Evolutionary conservation across 1,140 invertebrate genomes (phyloP), one percentile per base, ranked within the genome.

Genomic region (Oedothorax gibbosus): DNA sequence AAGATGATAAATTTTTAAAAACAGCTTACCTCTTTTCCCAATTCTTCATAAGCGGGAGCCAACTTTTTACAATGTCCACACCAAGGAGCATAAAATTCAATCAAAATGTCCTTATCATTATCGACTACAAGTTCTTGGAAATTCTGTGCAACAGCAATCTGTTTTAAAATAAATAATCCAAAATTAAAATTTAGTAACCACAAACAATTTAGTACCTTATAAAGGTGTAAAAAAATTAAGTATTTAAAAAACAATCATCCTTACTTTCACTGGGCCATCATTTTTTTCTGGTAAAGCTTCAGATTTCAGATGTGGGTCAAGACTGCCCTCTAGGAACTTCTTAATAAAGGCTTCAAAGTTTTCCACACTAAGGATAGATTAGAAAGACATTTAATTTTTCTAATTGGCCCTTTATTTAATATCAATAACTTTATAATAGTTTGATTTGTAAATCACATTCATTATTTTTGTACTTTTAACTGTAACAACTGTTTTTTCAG

Each of bases 31-130:
- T 97, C 98, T 85, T 95, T 94, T 69, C 96, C 98, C 51, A 99
- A 91, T 91, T 99, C 97, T 85, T 99, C 97, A 90, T 93, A 99
- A 69, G 96, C 93, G 49, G 98, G 98, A 64, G 96, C 93, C 18
- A 99, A 91, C 90, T 96, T 97, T 91, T 99, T 99, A 92, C 98
- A 99, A 89, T 99, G 98, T 87, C 98, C 98, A 90, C 98, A 99
- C 88, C 87, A 87, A 53, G 87, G 88, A 49, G 86, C 87, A 87
- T 89, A 88, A 87, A 87, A 89, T 90, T 99, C 98, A 87, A 99
- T 94, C 7, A 99, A 91, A 7, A 96, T 96, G 91, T 99, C 98
- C 89, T 98, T 96, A 50, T 92, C 94, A 87, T 95, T 95, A 89
- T 99, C 95, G 9, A 93, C 95, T 0, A 99, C 97, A 69, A 99